Evolutionary conservation across 2,888 invertebrate species (phyloP), one percentile per base, ranked within the genome.

Genomic region (Lepetodrilus schrolli): DNA sequence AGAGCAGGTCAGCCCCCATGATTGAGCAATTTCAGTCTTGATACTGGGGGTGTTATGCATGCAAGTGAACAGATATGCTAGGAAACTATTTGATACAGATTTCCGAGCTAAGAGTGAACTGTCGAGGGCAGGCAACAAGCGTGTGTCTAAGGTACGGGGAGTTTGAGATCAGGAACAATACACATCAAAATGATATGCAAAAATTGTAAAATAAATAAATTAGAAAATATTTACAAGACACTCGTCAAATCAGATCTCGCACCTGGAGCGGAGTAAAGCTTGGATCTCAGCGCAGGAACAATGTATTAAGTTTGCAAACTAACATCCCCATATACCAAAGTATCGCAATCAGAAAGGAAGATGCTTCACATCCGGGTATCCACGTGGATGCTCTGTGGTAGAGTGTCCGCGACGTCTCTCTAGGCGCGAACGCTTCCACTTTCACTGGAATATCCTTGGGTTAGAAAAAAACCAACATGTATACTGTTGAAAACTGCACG

Each of bases 171-270:
- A 70, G 50, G 37, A 68, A 43, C 34, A 51, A 38, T 34, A 72
- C 43, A 68, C 38, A 43, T 43, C 30, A 70, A 30, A 65, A 58
- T 72, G 72, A 72, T 72, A 72, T 72, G 72, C 72, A 72, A 72
- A 71, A 71, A 72, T 43, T 47, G 66, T 65, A 72, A 71, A 70
- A 51, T 47, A 68, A 68, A 68, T 68, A 50, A 49, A 49, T 49
- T 71, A 72, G 58, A 65, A 65, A 72, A 58, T 65, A 66, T 65
- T 48, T 65, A 72, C 58, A 72, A 4, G 47, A 47, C 37, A 66
- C 66, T 23, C 66, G 23, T 37, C 38, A 66, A 37, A 20, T 66
- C 38, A 38, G 38, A 38, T 21, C 36, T 4, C 10, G 50, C 13
- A 50, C 50, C n/a, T 66, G 66, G 66, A 66, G 66, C 66, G 38